Evolutionary conservation across 1,140 invertebrate genomes (phyloP).

Genomic region (Caenorhabditis brenneri): DNA sequence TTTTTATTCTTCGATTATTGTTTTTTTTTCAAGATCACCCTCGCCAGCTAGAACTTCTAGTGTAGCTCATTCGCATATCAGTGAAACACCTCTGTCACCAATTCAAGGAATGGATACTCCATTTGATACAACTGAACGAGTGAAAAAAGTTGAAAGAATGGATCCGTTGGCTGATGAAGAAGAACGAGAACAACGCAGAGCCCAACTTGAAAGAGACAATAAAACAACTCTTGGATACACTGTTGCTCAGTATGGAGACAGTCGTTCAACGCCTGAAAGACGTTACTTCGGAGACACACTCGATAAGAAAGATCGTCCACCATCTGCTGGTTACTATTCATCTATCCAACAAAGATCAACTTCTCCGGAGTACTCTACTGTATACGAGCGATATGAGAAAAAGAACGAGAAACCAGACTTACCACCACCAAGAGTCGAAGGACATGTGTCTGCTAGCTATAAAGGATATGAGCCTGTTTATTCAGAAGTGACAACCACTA

Average conservation of each 20-base stretch:
- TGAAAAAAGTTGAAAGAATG: constrained; percentile 46
- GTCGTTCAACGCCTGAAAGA: not conserved
- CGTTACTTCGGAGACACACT: constrained; percentile 50
- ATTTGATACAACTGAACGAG: not conserved
- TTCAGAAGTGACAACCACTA: constrained; percentile 24
- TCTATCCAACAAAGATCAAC: not conserved
- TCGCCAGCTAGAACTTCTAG: constrained; percentile 27
- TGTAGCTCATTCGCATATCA: constrained; percentile 11
- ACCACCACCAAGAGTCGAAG: constrained; percentile 25
- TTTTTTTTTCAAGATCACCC: constrained; percentile 27
- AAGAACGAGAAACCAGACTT: constrained; percentile 9
- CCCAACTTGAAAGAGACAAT: constrained; percentile 16
- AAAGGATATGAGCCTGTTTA: constrained; percentile 21
- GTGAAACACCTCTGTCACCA: not conserved
- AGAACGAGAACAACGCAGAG: constrained; percentile 34
- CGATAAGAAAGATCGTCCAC: constrained; percentile 22
- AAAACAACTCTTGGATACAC: constrained; percentile 46
- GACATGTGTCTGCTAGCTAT: constrained; percentile 14
- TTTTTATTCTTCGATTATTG: not conserved
- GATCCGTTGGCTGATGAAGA: constrained; percentile 51
- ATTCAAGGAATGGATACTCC: constrained; percentile 31
- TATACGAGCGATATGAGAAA: constrained; percentile 47
- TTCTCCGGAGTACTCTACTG: constrained; percentile 45
- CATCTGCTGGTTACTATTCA: constrained; percentile 31
- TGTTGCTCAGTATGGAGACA: constrained; percentile 50